Evolutionary conservation across 2,888 invertebrate genomes (phyloP), one percentile per base, ranked within the genome.

Genomic region (Kryphioiulus occultus): DNA sequence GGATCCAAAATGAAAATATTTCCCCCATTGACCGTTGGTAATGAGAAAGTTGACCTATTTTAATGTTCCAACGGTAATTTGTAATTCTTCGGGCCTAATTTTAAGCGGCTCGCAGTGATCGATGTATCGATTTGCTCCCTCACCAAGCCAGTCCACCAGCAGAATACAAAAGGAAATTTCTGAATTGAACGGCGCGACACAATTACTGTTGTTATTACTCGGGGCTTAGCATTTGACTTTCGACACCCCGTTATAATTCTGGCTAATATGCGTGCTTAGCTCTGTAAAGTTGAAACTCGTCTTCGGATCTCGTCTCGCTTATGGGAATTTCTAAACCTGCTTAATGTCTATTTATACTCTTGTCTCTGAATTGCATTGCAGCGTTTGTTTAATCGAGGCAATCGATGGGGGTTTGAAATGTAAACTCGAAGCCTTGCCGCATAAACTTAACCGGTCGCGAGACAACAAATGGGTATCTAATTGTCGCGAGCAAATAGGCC

Each of bases 391-490:
- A 68, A 68, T 68, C 59, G 59, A 22, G 59, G 59, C 5, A 68
- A 68, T 68, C 59, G 59, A 68, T 68, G 59, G 59, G 22, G 59
- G 59, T 68, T 68, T 68, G 22, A 68, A 68, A 68, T 68, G 59
- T 22, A 68, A 68, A 68, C 59, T 68, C 22, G 22, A 68, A 0
- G 9, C 39, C 5, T 39, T n/a, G 59, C 59, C 9, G 10, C n/a
- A 22, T 68, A 26, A 19, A 68, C 5, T 5, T 68, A 68, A 68
- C 59, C 22, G 59, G 59, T 26, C 22, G 5, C 22, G 59, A 0
- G 59, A 68, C 22, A 68, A 68, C 59, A 26, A 68, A 68, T 68
- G 19, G 59, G 22, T 22, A 68, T 68, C 22, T 68, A 68, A 68
- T 68, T 68, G 59, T 68, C 22, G 22, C 22, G 9, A 22, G 22